Base-by-base conservation (phyloP, 2,888 invertebrate species). In the Philereme transversata region DNA sequence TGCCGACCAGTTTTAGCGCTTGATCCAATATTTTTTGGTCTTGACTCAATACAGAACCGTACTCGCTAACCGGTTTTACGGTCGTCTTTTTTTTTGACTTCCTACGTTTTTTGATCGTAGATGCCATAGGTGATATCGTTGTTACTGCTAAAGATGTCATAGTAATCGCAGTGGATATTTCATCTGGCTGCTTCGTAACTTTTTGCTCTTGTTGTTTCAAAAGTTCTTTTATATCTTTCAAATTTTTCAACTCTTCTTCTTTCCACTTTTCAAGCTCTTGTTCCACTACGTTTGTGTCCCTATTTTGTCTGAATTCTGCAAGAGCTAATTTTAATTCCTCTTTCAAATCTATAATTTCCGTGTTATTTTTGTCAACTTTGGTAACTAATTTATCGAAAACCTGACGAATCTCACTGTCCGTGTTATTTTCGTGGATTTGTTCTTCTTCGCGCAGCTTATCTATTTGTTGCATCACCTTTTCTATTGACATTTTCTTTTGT, bases 381-480 rank as follows among this genome's bases (percentile, higher is more conserved):
- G 45, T 60, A 22, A 84, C 69, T 35, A 85, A 74, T 68, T 78
- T 72, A 64, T 81, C 73, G 10, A 85, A 75, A 41, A 82, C 71
- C 43, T 72, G 64, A 46, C 76, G 76, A 51, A 88, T 79, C 73
- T 84, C 78, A 3, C 70, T 72, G 68, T 83, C 78, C n/a, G 78
- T 70, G 35, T 62, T 60, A 60, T 81, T 81, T 58, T 71, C 74
- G 49, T 79, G 69, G 43, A 62, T 76, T n/a, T 69, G 62, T 73
- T 85, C 79, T 46, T 78, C 66, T 51, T 81, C 69, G 44, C 83
- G 77, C 50, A 88, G 71, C 38, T 75, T 51, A 69, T 81, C 81
- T 41, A 87, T 74, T 67, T 83, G 72, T 34, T 74, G 67, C 69
- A 80, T 76, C 40, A 86, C 69, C n/a, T 65, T 75, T 33, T 84